Base-by-base conservation (phyloP, 2,797 vertebrate genomes). In the Poeciliopsis paucimaculata region DNA sequence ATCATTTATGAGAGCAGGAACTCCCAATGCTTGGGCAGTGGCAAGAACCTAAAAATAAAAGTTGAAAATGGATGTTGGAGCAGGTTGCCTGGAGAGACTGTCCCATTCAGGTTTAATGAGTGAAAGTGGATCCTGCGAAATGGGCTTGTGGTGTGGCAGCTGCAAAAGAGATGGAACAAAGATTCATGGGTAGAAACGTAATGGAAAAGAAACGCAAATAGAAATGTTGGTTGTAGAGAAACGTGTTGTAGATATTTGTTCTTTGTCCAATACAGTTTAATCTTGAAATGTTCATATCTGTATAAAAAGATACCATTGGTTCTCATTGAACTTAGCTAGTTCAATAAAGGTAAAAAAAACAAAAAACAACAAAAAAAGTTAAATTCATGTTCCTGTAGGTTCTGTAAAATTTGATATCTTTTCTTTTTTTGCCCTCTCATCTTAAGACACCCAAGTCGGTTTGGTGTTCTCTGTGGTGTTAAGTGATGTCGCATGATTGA, bases 51-150 rank as follows among this genome's bases (percentile, higher is more conserved):
- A 39, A 66, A 23, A 36, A 64, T 18, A 64, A 64, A 66, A 66
- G 36, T 39, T 66, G 64, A 20, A n/a, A 55, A 10, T 64, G 36
- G 18, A 66, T 66, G 39, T 41, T 66, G 62, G 62, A 57, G 80
- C 64, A 82, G 73, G 53, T 66, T 82, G 53, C 74, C 68, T 76
- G 5, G 18, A 76, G 82, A 62, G 66, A n/a, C 26, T 49, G 62
- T 51, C 77, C 16, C 75, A 73, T 77, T 75, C 41, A 55, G 26
- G 43, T 26, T 77, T 82, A 77, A 82, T 84, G 76, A 84, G 53
- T 49, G 36, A 83, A 51, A 60, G 31, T 18, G 15, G 78, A 81
- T 45, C 77, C 75, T 73, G 34, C 75, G 28, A 47, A 87, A 76
- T 64, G 11, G 46, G 49, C 68, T 41, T 72, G 31, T 66, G 47